These are phyloP conservation scores for Plumapathes pennacea DNA, from an alignment of 92 coral and sea anemone species.

Conservation along the genomic window DNA sequence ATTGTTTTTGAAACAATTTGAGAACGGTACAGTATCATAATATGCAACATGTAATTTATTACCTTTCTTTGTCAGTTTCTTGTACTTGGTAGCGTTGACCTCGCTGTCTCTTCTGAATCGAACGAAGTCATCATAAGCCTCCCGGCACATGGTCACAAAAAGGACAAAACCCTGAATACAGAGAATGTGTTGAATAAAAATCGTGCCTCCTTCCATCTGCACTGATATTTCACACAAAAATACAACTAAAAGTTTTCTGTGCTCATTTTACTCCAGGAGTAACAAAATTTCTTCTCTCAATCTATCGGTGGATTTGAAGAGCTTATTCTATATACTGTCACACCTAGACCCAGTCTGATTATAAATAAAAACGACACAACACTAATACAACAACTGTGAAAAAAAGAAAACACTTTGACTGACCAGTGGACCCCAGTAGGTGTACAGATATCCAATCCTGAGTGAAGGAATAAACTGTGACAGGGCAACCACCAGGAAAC, in stretches of 20 bases:
- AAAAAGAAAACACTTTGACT: constrained; percentile 15
- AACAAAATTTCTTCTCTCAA: not conserved
- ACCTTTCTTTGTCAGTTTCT: constrained; percentile 94
- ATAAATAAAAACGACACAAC: not conserved
- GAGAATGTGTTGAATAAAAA: too few relatives aligned
- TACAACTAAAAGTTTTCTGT: too few relatives aligned
- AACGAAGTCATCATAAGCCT: constrained; percentile 91
- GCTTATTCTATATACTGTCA: not conserved
- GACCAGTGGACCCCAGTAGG: constrained; percentile 99
- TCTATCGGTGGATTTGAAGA: not conserved
- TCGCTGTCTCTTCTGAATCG: constrained; percentile 91
- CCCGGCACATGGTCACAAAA: constrained; percentile 97
- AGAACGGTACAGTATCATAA: too few relatives aligned
- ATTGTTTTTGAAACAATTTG: too few relatives aligned
- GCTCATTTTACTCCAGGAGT: too few relatives aligned
- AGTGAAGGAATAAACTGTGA: constrained; percentile 93
- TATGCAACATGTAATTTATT: too few relatives aligned
- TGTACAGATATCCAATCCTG: constrained; percentile 87
- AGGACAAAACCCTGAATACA: constrained; percentile 90
- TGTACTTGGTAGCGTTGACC: constrained; percentile 77
- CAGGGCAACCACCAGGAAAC: constrained; percentile 81
- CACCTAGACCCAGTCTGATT: not conserved
- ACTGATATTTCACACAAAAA: too few relatives aligned
- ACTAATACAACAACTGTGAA: not conserved
- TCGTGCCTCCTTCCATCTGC: too few relatives aligned